Evolutionary conservation across 2,888 invertebrate species (phyloP).

Genomic region (Lysandra bellargus): DNA sequence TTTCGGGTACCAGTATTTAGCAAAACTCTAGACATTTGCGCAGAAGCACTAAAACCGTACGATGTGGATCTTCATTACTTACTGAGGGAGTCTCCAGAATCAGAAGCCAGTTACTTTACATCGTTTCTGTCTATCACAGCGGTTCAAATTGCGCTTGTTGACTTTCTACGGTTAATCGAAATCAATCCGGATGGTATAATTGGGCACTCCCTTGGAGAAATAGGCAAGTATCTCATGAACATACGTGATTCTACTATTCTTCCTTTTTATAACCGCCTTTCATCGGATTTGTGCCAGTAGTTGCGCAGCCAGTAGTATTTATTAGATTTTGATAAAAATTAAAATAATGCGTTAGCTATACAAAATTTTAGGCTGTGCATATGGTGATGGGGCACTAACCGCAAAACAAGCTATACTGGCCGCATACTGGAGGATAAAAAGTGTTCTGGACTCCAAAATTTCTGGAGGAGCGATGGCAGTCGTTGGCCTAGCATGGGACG

Average conservation of each 20-base stretch:
- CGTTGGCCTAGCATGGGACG: conserved; percentile 15
- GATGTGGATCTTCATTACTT: conserved; percentile 7
- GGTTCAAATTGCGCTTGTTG: conserved; percentile 12
- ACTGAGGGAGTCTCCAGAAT: conserved; percentile 16
- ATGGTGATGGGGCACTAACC: conserved; percentile 12
- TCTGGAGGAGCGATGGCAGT: conserved; percentile 15
- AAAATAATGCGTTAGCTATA: neutral
- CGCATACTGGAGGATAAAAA: conserved; percentile 3
- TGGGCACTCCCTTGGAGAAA: conserved; percentile 27
- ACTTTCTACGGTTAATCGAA: conserved; percentile 17
- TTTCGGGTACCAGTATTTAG: conserved; percentile 19
- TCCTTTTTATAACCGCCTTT: too few species aligned
- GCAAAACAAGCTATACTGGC: conserved; percentile 2
- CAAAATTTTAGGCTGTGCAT: conserved; percentile 16
- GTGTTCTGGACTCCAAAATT: conserved; percentile 2
- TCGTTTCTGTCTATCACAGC: conserved; percentile 25
- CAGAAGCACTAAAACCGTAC: conserved; percentile 13
- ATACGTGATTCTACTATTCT: too few species aligned
- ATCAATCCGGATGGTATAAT: conserved; percentile 23
- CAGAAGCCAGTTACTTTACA: neutral
- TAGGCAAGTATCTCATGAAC: conserved; percentile 15
- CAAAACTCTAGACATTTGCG: neutral
- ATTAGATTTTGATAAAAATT: too few species aligned
- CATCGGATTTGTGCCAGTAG: too few species aligned
- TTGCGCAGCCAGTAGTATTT: too few species aligned